Base-by-base conservation (phyloP, 2,113 vertebrate species). In the Orycteropus afer region DNA sequence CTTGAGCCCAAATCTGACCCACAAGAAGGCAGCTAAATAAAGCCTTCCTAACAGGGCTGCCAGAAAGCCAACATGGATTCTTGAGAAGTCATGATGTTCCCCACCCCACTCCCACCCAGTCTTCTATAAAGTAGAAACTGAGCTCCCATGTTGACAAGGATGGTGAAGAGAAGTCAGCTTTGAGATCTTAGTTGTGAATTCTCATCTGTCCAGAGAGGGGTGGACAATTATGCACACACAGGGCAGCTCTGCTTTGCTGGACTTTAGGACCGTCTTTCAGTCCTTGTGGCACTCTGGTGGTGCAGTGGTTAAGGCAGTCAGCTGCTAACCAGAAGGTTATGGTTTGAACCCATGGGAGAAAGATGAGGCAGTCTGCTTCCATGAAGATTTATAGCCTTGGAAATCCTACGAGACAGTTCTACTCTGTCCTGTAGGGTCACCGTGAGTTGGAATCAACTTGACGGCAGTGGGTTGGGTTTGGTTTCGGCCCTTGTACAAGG, bases 221-320 rank as follows among this genome's bases (percentile, higher is more conserved):
- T 2, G 37, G 53, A 9, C 45, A 15, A 13, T n/a, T n/a, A 0
- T 17, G 13, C 8, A 12, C 49, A 57, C 49, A 57, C 0, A 1
- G 23, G 73, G 20, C 22, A 37, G 14, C 32, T 9, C 34, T 63
- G 29, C 23, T 10, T 37, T 63, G 23, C 27, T 8, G 34, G 57
- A n/a, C 42, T 47, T 12, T 6, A 40, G 47, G 47, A 2, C 23
- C 20, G 51, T 51, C 82, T 77, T 86, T 40, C 25, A 34, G 32
- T 20, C 57, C 29, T 65, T 27, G 20, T 6, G n/a, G n/a, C n/a
- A n/a, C n/a, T n/a, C n/a, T n/a, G n/a, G n/a, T n/a, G n/a, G n/a
- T n/a, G n/a, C n/a, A n/a, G n/a, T n/a, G n/a, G n/a, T n/a, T n/a
- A n/a, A n/a, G n/a, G n/a, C n/a, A n/a, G n/a, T n/a, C n/a, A n/a